Base-by-base conservation (phyloP, 2,797 vertebrate species). In the Danio albolineatus region DNA sequence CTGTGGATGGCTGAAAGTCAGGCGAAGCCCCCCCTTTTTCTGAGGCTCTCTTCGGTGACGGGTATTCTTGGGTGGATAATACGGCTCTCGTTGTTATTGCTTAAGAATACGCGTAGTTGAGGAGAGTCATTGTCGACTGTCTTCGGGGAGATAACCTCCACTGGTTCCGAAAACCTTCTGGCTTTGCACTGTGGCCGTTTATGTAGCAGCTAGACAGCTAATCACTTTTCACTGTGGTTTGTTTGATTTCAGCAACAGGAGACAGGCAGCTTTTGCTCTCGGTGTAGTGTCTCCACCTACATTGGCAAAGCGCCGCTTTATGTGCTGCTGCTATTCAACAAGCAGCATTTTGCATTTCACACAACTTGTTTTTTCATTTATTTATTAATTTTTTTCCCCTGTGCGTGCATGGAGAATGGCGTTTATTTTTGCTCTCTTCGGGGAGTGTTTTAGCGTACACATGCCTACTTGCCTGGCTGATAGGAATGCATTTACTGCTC, bases 11-110 rank as follows among this genome's bases (percentile, higher is more conserved):
- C 76, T 84, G 73, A 72, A 86, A 87, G 86, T 89, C 81, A 82
- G 90, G 86, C 82, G 53, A 57, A 72, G 54, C 71, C 80, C 80
- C 82, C 80, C 82, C 74, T 75, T 78, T 83, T 64, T 93, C 93
- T 94, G 88, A 91, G 96, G 95, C 97, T 98, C 97, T 98, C 96
- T 98, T 98, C 97, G 97, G 96, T 98, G 96, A 99, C 97, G 97
- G 97, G 97, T 99, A 99, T 99, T 99, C 97, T 99, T 99, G 97
- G 97, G 97, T 99, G 97, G 97, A 99, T 99, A 98, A 98, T 99
- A 98, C 97, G 96, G 97, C 98, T 99, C 96, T 97, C 97, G 97
- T 98, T 99, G 97, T 98, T 99, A 98, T 98, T 99, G 97, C 97
- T 99, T 99, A 98, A 98, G 97, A 99, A 98, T 98, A 98, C 97